Conservation (phyloP, 2,113 vertebrate species). For the Lates calcarifer region DNA sequence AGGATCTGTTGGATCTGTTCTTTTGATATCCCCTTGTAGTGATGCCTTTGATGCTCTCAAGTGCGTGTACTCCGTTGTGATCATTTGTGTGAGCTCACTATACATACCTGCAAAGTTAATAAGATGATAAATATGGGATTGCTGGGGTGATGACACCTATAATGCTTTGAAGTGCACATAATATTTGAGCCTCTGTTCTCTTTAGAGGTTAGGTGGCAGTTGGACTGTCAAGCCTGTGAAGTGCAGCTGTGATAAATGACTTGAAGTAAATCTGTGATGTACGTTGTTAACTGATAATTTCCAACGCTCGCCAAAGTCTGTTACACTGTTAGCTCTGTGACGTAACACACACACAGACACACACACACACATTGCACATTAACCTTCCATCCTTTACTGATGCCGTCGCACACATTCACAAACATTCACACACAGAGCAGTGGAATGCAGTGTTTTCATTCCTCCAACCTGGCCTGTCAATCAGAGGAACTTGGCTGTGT, state of each 20-base stretch:
- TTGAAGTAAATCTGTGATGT: conserved; percentile 36
- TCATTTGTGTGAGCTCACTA: conserved; percentile 36
- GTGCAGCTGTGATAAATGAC: conserved; percentile 35
- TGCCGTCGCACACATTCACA: background rate
- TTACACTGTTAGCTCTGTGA: conserved; percentile 38
- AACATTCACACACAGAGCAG: background rate
- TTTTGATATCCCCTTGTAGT: conserved; percentile 52
- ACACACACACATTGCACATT: conserved; percentile 22
- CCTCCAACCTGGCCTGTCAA: conserved; percentile 59
- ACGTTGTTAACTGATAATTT: conserved; percentile 60
- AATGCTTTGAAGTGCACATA: conserved; percentile 20
- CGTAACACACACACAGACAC: conserved; percentile 1
- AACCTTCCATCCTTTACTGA: conserved; percentile 9
- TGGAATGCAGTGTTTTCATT: conserved; percentile 74
- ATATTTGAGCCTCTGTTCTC: conserved; percentile 23
- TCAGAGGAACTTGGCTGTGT: conserved; percentile 63
- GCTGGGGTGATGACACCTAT: conserved; percentile 20
- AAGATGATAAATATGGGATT: conserved; percentile 20
- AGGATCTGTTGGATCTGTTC: conserved; percentile 39
- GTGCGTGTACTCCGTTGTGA: conserved; percentile 22
- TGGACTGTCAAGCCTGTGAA: conserved; percentile 2
- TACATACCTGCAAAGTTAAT: conserved; percentile 19
- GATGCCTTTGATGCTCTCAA: conserved; percentile 64
- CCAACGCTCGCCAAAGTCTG: conserved; percentile 40
- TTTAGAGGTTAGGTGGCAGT: background rate